Evolutionary conservation across 2,888 invertebrate genomes (phyloP), one percentile per base, ranked within the genome.

Genomic region (Hirtodrosophila alboralis): DNA sequence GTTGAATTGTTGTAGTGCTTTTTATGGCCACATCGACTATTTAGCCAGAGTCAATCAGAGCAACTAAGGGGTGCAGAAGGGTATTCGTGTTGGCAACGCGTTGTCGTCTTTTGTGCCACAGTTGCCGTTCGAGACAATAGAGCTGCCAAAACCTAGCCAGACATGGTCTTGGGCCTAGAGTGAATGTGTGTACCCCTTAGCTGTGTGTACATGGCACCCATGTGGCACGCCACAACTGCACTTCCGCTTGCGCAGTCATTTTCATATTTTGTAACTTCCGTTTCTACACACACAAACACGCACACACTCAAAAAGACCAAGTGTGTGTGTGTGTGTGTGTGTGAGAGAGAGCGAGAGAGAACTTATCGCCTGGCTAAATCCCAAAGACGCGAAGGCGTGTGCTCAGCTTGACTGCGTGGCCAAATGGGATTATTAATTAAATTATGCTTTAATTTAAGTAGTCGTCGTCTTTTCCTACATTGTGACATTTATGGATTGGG

Each of bases 351-450:
- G 13, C 23, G 23, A 33, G 3, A 26, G 12, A 21, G 28, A 47
- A 51, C 41, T 78, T 64, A 48, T 58, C 61, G 72, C 64, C 38
- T 57, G 63, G 48, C 57, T 75, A 44, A 56, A 30, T 69, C 69
- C 70, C 75, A 48, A 28, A 52, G 45, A 51, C 54, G 51, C 61
- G 54, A 71, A 59, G 43, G 75, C 59, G 61, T 51, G 37, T 60
- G 53, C 58, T 51, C 41, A 43, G 58, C 68, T 72, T 67, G 76
- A 70, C 77, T 69, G 63, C 40, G 67, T 61, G 62, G 62, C 86
- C 78, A 86, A 87, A 88, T 81, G 87, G 84, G 84, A 89, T 87
- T 88, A 87, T 88, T 87, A 89, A 88, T 88, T 89, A 77, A 88
- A 89, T 87, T 88, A 89, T 72, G 73, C 75, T 74, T 78, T 80